Evolutionary conservation across 2,113 vertebrate species (phyloP), one percentile per base, ranked within the genome.

Genomic region (Chionis minor): DNA sequence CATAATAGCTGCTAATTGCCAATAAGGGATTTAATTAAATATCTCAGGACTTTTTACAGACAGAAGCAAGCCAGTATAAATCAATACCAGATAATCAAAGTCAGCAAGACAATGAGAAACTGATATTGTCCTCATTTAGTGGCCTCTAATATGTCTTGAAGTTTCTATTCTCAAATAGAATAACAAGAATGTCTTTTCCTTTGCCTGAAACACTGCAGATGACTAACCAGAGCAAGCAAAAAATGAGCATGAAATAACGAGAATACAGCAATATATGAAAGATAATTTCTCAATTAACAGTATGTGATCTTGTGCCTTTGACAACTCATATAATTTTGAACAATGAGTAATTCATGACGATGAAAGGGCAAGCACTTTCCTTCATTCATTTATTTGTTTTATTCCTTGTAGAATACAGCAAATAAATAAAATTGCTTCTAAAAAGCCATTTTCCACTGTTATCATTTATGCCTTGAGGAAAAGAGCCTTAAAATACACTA

Each of bases 351-450:
- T 73, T 96, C 80, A 79, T 66, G 24, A 61, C 14, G 55, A 59
- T 54, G 63, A 87, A 44, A 5, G 13, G 9, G 8, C 61, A 81
- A 91, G 75, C 4, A 71, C 54, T 65, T 92, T 80, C 12, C 12
- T 84, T 93, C 47, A 12, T 81, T 81, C 33, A 52, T 83, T 56
- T 85, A 56, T 88, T 89, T 93, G 54, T 73, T 94, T 81, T 35
- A 80, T 42, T 95, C 33, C 38, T 23, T 17, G 5, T 14, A 92
- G 55, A 24, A 92, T 27, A 20, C 20, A 72, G 70, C 10, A 81
- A 73, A 88, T 87, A 88, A 75, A 92, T 80, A 90, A 69, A 80
- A 90, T 74, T 75, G 80, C 20, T 67, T 94, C 32, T 77, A 92
- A 92, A 81, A 92, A 74, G 42, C 26, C 21, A 65, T 86, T 94